These are phyloP conservation scores for Strix aluco DNA, from an alignment of 2,113 vertebrate genomes.

Conservation along the genomic window DNA sequence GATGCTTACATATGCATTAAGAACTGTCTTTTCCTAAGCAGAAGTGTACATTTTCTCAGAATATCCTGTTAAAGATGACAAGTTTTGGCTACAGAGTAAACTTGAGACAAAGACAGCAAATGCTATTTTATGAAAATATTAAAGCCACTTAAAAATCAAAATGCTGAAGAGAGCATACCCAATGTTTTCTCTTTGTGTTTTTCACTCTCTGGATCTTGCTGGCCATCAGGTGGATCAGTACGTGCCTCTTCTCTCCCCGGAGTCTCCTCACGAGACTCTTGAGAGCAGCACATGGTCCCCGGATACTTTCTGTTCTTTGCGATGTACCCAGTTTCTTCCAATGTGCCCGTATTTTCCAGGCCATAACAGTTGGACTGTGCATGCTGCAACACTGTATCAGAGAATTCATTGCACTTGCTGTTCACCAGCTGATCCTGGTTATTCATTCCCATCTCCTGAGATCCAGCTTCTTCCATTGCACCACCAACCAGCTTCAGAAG, in stretches of 20 bases:
- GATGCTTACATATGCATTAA: background rate
- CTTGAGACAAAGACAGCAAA: background rate
- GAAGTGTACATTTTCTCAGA: background rate
- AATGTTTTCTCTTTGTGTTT: conserved; percentile 86
- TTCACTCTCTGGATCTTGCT: conserved; percentile 81
- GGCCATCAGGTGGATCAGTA: conserved; percentile 84
- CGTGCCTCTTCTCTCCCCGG: conserved; percentile 87
- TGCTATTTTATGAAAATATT: background rate
- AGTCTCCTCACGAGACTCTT: conserved; percentile 84
- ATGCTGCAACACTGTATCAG: conserved; percentile 67
- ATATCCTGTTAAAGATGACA: background rate
- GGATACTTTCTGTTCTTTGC: conserved; percentile 70
- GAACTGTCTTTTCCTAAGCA: background rate
- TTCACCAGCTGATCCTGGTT: conserved; percentile 74
- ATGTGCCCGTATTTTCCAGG: background rate
- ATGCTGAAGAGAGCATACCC: conserved; percentile 70
- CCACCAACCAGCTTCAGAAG: conserved; percentile 65
- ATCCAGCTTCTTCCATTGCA: conserved; percentile 80
- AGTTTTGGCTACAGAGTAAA: background rate
- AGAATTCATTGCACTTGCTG: conserved; percentile 41
- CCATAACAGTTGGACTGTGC: conserved; percentile 70
- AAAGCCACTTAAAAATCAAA: background rate
- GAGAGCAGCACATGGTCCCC: conserved; percentile 66
- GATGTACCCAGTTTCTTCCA: conserved; percentile 59
- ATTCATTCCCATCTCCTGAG: conserved; percentile 77